Base-by-base conservation (phyloP, 2,113 vertebrate genomes). In the Hiodon tergisus region DNA sequence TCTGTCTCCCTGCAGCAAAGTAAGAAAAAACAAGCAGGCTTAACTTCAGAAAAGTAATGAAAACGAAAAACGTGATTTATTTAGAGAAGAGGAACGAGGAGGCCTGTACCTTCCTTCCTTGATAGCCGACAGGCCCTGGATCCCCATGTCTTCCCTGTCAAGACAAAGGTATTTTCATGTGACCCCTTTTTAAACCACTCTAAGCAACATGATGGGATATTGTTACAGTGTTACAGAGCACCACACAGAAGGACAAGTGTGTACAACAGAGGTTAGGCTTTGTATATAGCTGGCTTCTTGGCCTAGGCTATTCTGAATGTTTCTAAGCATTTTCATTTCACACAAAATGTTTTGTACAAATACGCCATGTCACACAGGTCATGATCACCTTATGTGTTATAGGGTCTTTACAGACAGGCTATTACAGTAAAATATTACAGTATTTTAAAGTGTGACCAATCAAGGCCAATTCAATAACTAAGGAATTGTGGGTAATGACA, bases 111-210 rank as follows among this genome's bases (percentile, higher is more conserved):
- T 99, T 99, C 96, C 97, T 98, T 63, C 97, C 97, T 83, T 94
- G 95, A 87, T 99, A 98, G 78, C 97, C 97, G 46, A 93, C 84
- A 31, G 97, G 97, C 77, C 97, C 97, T n/a, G 94, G 88, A 83
- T 98, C 96, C 51, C 97, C 97, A 5, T 83, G 31, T n/a, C 68
- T 88, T 73, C 97, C 97, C 97, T 99, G 84, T 55, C 82, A 86
- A 79, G 77, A 79, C 74, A 79, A 0, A 76, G 61, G 14, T 16
- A 16, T 63, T 63, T 4, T 16, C 3, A 4, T 63, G 61, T 16
- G 5, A 31, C 31, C 31, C 31, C 31, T 31, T 31, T 31, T 31
- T 31, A 31, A 31, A 31, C 31, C 31, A 2, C 31, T 31, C 61
- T 63, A 3, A 63, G 61, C 55, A 11, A 1, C 6, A 57, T 8